Evolutionary conservation across 2,113 vertebrate genomes (phyloP).

Genomic region (Proterorhinus semilunaris): DNA sequence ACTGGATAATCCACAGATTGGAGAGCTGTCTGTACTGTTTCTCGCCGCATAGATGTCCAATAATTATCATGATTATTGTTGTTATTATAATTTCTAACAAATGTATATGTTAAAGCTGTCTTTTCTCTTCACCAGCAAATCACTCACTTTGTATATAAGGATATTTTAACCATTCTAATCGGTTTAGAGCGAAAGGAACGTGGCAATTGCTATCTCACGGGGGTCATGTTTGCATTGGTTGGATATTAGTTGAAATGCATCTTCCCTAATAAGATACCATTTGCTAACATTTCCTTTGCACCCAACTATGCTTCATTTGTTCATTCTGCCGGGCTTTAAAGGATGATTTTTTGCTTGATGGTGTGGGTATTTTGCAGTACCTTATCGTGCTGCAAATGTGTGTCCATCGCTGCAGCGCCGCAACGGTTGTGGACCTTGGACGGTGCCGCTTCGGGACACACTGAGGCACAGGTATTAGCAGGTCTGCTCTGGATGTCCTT

Average conservation of each 20-base stretch:
- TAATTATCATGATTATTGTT: not conserved
- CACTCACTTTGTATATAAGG: no score
- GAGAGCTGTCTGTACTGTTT: not conserved
- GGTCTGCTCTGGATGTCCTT: conserved; percentile 47
- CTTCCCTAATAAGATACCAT: no score
- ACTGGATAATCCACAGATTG: conserved; percentile 2
- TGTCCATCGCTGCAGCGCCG: conserved; percentile 53
- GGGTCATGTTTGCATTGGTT: no score
- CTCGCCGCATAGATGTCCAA: not conserved
- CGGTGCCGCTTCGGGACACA: not conserved
- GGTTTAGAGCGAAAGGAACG: no score
- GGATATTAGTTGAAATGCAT: no score
- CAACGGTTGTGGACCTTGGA: conserved; percentile 29
- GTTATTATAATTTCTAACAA: not conserved
- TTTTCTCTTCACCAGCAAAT: not conserved
- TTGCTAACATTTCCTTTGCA: no score
- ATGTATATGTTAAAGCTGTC: not conserved
- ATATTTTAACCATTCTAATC: not conserved
- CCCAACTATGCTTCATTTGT: no score
- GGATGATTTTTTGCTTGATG: conserved; percentile 13
- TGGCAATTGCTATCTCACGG: not conserved
- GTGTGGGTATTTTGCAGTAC: conserved; percentile 20
- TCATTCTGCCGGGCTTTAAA: no score
- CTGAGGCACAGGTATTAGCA: conserved; percentile 28
- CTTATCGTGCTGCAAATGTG: conserved; percentile 19